Percentiles rank a stretch among this genome's conserved stretches.
Evolutionary conservation across 2,113 vertebrate genomes (phyloP).

Genomic region (Sebastes schlegelii): DNA sequence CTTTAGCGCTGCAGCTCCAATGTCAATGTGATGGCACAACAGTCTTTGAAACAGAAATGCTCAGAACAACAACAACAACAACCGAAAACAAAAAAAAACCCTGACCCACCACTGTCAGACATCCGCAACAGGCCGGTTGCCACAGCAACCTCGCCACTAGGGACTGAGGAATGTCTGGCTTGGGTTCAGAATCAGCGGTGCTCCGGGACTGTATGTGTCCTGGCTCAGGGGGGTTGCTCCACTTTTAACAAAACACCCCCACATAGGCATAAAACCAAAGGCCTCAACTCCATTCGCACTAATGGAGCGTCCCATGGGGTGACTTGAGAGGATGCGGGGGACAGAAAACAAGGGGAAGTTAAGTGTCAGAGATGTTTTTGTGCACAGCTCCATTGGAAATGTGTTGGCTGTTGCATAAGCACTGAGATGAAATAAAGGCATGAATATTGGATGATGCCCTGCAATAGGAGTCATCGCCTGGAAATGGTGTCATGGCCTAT

Average conservation of each 20-base stretch:
- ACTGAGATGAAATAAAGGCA: constrained; percentile 41
- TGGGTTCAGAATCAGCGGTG: constrained; percentile 62
- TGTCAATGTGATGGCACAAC: constrained; percentile 30
- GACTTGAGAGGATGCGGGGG: constrained; percentile 5
- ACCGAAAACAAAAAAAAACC: constrained; percentile 35
- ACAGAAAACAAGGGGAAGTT: constrained; percentile 27
- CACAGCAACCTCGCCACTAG: constrained; percentile 47
- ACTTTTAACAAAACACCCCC: constrained; percentile 57
- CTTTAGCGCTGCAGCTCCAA: constrained; percentile 2
- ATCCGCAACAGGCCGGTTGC: constrained; percentile 55
- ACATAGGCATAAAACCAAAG: constrained; percentile 29
- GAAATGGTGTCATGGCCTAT: constrained; percentile 40
- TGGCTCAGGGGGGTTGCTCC: constrained; percentile 18
- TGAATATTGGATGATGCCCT: constrained; percentile 48
- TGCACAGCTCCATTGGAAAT: constrained; percentile 27
- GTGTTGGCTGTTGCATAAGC: constrained; percentile 25
- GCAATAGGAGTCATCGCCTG: background rate
- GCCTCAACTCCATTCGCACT: constrained; percentile 20
- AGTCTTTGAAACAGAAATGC: constrained; percentile 31
- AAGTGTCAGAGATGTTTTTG: constrained; percentile 44
- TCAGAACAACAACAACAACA: constrained; percentile 36
- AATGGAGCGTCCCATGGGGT: constrained; percentile 47
- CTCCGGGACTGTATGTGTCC: constrained; percentile 39
- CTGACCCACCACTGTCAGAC: constrained; percentile 38
- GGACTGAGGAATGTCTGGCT: constrained; percentile 73